Conservation (phyloP, 2,797 vertebrate species). For the Hippocampus kuda region DNA sequence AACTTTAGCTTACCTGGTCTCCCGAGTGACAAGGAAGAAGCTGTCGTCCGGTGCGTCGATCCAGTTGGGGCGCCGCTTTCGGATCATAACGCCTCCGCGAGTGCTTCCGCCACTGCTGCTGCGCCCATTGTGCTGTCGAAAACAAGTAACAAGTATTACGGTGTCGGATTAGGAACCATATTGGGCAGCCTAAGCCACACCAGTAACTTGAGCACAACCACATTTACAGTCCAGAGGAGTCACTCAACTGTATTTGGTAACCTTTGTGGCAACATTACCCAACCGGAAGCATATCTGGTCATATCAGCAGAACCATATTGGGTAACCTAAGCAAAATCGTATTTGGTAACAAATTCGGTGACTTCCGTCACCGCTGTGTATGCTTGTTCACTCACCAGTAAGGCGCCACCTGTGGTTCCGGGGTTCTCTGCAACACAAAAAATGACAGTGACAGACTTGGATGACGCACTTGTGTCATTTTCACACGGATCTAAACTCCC, state of each 20-base stretch:
- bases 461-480: not conserved
- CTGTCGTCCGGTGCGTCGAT: slow-evolving; percentile 96
- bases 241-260: no score
- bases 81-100: slow-evolving; percentile 66
- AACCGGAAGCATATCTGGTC: not conserved
- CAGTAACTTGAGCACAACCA: no score
- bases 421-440: slow-evolving; percentile 70
- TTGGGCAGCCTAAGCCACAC: not conserved
- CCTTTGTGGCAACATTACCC: no score
- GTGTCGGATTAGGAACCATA: not conserved
- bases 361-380: not conserved
- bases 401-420: slow-evolving; percentile 68
- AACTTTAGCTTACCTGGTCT: slow-evolving; percentile 84
- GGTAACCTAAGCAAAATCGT: not conserved
- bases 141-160: not conserved
- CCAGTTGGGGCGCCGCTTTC: slow-evolving; percentile 90
- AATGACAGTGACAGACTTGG: not conserved
- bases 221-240: no score
- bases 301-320: not conserved
- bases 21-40: slow-evolving; percentile 96
- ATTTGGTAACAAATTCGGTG: not conserved
- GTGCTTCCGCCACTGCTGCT: slow-evolving; percentile 52
- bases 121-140: slow-evolving; percentile 67
- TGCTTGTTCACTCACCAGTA: slow-evolving; percentile 66
- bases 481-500: not conserved